Evolutionary conservation across 2,113 vertebrate species (phyloP).

Genomic region (Cathartes aura): DNA sequence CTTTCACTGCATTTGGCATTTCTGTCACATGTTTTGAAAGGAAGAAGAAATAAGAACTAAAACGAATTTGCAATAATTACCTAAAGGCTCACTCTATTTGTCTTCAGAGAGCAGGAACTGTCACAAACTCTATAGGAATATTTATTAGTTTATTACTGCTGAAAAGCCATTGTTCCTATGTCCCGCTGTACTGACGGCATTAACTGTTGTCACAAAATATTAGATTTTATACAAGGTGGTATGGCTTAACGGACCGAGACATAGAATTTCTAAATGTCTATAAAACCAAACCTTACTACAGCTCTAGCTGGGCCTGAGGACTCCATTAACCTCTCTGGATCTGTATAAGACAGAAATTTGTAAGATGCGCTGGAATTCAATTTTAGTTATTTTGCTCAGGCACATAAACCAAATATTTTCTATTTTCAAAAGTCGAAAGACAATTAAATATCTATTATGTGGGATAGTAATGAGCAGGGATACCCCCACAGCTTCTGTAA

Average conservation of each 20-base stretch:
- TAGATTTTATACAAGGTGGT: background rate
- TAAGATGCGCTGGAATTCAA: background rate
- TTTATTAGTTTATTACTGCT: conserved; percentile 59
- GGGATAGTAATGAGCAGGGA: background rate
- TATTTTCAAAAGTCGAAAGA: background rate
- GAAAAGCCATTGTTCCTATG: conserved; percentile 2
- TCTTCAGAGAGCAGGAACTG: conserved; percentile 46
- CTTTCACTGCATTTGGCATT: conserved; percentile 27
- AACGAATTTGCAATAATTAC: conserved; percentile 31
- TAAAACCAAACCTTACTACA: background rate
- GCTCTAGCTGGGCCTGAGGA: background rate
- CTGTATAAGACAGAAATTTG: background rate
- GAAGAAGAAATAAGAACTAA: conserved; percentile 21
- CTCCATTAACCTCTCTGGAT: background rate
- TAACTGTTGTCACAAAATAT: conserved; percentile 37
- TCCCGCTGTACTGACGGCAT: background rate
- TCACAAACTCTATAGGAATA: conserved; percentile 37
- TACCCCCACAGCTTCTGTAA: background rate
- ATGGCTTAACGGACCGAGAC: background rate
- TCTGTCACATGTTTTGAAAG: conserved; percentile 38
- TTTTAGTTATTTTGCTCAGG: background rate
- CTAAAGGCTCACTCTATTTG: conserved; percentile 43
- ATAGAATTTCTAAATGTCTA: background rate
- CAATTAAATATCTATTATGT: background rate
- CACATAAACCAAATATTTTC: background rate